A percentile compares a stretch with the other conserved stretches of the same genome.
Conservation (phyloP, 1,140 invertebrate genomes). For the Drosophila sp. region DNA sequence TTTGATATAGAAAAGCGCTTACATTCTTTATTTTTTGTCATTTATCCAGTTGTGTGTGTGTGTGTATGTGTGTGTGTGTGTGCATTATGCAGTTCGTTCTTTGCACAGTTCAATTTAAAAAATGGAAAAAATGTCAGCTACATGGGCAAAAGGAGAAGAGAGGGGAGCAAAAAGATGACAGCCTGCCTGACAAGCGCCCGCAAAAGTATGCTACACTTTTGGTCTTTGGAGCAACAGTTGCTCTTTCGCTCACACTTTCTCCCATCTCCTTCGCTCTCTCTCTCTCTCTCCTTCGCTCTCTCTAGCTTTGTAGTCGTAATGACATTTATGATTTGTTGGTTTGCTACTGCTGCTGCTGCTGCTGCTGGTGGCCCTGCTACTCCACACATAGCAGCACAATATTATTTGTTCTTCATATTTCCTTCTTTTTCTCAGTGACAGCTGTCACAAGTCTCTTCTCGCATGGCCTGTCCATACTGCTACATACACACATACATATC, state of each 20-base stretch:
- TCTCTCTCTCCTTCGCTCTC: neutral
- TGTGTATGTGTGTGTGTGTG: neutral
- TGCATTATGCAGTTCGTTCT: neutral
- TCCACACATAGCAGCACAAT: constrained; percentile 2
- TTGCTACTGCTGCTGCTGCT: constrained; percentile 19
- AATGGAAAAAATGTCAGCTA: constrained; percentile 2
- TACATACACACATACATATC: constrained; percentile 21
- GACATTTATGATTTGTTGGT: constrained; percentile 74
- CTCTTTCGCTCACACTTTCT: neutral
- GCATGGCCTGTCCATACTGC: constrained; percentile 9
- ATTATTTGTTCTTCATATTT: constrained; percentile 12
- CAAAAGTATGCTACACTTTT: constrained; percentile 1
- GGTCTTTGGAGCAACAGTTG: constrained; percentile 4
- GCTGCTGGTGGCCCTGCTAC: constrained; percentile 26
- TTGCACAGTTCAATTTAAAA: neutral
- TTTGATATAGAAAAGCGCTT: neutral
- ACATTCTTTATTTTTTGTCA: too few relatives aligned
- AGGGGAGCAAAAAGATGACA: neutral
- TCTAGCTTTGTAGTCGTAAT: constrained; percentile 29
- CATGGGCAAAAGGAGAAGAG: neutral
- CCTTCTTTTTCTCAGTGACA: constrained; percentile 34
- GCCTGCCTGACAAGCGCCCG: neutral
- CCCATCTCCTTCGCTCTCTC: neutral
- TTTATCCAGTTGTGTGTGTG: constrained; percentile 13
- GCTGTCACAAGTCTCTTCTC: constrained; percentile 40